A percentile compares a stretch with the other conserved stretches of the same genome.
phyloP scores from a whole-genome alignment of 2,797 vertebrate genomes.

The Sebastes hubbsi region DNA sequence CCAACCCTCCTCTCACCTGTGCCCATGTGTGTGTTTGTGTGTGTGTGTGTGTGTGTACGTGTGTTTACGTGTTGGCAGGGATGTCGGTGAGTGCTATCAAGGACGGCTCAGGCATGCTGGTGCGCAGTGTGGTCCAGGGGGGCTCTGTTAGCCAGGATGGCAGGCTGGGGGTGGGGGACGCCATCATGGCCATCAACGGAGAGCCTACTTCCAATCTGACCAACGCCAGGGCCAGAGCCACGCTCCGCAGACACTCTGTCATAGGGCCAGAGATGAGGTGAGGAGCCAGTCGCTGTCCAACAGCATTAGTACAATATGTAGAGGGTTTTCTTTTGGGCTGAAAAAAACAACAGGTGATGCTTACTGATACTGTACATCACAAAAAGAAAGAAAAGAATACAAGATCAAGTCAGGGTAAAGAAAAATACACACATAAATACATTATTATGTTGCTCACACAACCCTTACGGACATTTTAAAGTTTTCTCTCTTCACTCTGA shows the following conservation, averaged over 20 bases:
- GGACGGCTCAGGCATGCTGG: conserved; percentile 93
- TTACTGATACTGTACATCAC: background rate
- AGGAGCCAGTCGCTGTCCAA: conserved; percentile 41
- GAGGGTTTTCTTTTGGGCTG: background rate
- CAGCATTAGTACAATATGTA: background rate
- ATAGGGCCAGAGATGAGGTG: conserved; percentile 93
- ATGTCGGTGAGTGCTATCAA: conserved; percentile 95
- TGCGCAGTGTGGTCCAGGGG: conserved; percentile 92
- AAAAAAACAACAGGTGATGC: background rate
- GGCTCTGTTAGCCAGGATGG: conserved; percentile 94
- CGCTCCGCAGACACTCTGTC: conserved; percentile 94
- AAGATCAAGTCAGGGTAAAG: too few relatives aligned
- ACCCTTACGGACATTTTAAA: background rate
- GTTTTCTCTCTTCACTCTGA: background rate
- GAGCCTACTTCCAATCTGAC: conserved; percentile 88
- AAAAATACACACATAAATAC: too few relatives aligned
- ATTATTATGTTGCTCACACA: background rate
- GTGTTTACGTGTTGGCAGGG: conserved; percentile 79
- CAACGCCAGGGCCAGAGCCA: conserved; percentile 90
- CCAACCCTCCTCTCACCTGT: conserved; percentile 68
- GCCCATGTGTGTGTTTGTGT: conserved; percentile 11
- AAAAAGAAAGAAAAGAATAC: too few relatives aligned
- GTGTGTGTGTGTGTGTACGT: conserved; percentile 31
- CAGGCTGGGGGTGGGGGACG: conserved; percentile 90
- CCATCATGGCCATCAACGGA: conserved; percentile 92